phyloP scores from a whole-genome alignment of 2,113 vertebrate genomes.

The Bucco capensis region DNA sequence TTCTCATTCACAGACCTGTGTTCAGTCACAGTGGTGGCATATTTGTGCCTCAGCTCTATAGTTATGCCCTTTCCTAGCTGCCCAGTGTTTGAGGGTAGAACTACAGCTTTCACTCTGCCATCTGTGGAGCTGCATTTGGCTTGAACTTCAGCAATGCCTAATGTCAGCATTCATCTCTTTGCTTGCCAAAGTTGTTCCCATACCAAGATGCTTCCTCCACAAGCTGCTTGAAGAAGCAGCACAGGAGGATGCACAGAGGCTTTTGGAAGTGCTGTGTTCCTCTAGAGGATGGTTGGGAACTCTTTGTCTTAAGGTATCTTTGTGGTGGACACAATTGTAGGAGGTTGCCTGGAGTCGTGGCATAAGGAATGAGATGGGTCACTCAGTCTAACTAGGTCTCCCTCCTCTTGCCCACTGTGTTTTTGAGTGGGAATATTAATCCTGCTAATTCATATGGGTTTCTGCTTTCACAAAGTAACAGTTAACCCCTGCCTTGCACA shows the following conservation, averaged over 20 bases:
- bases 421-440: background rate
- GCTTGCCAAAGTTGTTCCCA: background rate
- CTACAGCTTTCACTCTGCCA: background rate
- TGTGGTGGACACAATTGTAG: background rate
- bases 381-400: background rate
- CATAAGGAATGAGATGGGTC: background rate
- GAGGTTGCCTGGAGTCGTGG: background rate
- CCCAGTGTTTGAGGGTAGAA: background rate
- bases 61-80: accelerated
- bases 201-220: background rate
- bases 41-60: background rate
- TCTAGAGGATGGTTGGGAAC: background rate
- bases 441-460: background rate
- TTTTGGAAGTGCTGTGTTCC: background rate
- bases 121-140: background rate
- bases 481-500: background rate
- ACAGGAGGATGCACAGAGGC: background rate
- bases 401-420: background rate
- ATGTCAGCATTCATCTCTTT: background rate
- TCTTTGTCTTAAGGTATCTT: background rate
- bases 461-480: background rate
- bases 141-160: background rate
- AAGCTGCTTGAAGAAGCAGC: background rate
- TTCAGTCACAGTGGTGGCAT: background rate
- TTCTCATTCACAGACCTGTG: background rate